phyloP scores from a whole-genome alignment of 2,888 invertebrate species.

The Caenorhabditis sulstoni region DNA sequence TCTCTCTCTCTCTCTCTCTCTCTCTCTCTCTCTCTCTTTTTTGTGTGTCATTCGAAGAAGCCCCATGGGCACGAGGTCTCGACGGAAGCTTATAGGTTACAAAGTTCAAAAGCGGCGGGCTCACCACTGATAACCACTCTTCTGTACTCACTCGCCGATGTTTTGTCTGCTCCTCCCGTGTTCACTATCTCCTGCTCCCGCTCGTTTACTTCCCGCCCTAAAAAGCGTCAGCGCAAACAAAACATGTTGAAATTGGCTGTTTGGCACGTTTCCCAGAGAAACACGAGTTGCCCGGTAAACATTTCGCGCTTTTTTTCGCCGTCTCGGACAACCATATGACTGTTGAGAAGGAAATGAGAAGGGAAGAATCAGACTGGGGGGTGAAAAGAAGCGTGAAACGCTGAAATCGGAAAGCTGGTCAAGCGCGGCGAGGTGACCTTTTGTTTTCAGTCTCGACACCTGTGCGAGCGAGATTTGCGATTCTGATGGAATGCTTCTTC shows the following conservation, averaged over 20 bases:
- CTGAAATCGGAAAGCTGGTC: neutral
- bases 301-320: slow-evolving; percentile 28
- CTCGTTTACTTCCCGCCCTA: neutral
- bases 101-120: neutral
- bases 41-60: too few species aligned
- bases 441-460: slow-evolving; percentile 10
- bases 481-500: too few species aligned
- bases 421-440: neutral
- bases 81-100: neutral
- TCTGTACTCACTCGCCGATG: too few species aligned
- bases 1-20: neutral
- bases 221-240: slow-evolving; percentile 35
- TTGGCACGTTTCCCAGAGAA: slow-evolving; percentile 57
- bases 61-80: slow-evolving; percentile 1
- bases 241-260: slow-evolving; percentile 49
- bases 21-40: neutral
- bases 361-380: too few species aligned
- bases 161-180: neutral
- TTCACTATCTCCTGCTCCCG: neutral
- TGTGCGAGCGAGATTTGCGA: neutral
- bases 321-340: neutral
- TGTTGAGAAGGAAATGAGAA: slow-evolving; percentile 33
- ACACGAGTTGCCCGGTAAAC: slow-evolving; percentile 54
- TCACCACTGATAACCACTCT: neutral
- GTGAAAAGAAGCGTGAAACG: too few species aligned